phyloP scores from a whole-genome alignment of 2,888 invertebrate species.

The Stenodema calcarata region DNA sequence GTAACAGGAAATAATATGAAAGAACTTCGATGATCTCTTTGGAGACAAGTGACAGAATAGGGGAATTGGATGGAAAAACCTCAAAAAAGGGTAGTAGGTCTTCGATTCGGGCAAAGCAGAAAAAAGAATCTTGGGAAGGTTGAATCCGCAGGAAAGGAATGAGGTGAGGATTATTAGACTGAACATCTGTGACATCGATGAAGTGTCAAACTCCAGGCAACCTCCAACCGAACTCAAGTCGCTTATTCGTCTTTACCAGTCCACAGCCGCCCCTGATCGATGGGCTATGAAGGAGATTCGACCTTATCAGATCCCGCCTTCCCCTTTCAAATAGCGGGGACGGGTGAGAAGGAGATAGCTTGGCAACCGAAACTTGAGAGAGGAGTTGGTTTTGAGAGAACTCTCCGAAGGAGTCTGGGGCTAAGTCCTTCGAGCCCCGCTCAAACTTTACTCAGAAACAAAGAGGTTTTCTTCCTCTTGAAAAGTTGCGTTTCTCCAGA shows the following conservation, averaged over 20 bases:
- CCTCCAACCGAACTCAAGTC: background rate
- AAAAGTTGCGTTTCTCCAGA: slow-evolving; percentile 17
- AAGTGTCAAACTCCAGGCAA: slow-evolving; percentile 14
- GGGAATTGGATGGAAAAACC: no score
- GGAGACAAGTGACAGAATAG: no score
- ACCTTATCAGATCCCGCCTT: slow-evolving; percentile 4
- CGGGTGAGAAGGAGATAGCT: background rate
- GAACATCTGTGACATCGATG: slow-evolving; percentile 23
- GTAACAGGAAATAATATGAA: no score
- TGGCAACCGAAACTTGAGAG: background rate
- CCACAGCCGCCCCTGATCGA: background rate
- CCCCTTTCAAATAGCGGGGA: background rate
- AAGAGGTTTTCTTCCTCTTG: slow-evolving; percentile 19
- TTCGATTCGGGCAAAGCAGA: background rate
- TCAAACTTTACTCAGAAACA: background rate
- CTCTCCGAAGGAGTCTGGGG: background rate
- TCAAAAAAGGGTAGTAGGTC: background rate
- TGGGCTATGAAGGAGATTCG: background rate
- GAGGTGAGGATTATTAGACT: background rate
- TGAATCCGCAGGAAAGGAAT: background rate
- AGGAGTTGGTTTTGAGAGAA: slow-evolving; percentile 1
- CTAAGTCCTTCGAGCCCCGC: background rate
- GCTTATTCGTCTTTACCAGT: background rate
- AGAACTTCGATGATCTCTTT: no score
- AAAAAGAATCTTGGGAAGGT: background rate